Evolutionary conservation across 2,113 vertebrate genomes (phyloP).

Genomic region (Lamprotornis superbus): DNA sequence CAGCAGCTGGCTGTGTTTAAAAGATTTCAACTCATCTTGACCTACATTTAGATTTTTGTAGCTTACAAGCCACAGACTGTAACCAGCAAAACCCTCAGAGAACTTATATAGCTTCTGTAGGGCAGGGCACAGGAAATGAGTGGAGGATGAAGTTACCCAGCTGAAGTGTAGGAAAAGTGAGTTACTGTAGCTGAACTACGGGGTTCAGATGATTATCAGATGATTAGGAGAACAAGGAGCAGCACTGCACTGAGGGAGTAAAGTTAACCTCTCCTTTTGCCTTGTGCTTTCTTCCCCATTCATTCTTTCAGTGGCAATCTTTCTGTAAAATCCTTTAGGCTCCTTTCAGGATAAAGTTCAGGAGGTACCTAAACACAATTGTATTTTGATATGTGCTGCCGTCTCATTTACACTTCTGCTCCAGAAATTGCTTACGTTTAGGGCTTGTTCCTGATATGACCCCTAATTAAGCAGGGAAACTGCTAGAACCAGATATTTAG

Average conservation of each 20-base stretch:
- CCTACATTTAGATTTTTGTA: conserved; percentile 31
- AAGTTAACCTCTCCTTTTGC: conserved; percentile 6
- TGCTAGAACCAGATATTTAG: not conserved
- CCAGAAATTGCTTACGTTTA: not conserved
- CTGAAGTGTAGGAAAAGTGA: conserved; percentile 32
- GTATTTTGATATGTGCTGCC: not conserved
- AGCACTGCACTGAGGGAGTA: not conserved
- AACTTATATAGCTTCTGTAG: conserved; percentile 42
- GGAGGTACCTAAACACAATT: not conserved
- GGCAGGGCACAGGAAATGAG: conserved; percentile 24
- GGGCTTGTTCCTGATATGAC: not conserved
- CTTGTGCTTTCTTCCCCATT: not conserved
- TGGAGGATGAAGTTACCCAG: conserved; percentile 50
- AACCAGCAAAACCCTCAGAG: conserved; percentile 29
- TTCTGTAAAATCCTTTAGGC: not conserved
- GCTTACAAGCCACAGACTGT: not conserved
- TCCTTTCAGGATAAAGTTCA: not conserved
- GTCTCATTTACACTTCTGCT: not conserved
- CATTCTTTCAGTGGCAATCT: not conserved
- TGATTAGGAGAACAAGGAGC: conserved; percentile 25
- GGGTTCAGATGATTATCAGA: conserved; percentile 58
- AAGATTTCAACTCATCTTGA: conserved; percentile 43
- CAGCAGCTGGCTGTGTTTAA: conserved; percentile 1
- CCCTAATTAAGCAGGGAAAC: not conserved
- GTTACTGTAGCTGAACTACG: conserved; percentile 18